A percentile compares a stretch with the other conserved stretches of the same genome.
Conservation (phyloP, 2,888 invertebrate genomes). For the Dendrolimus pini region DNA sequence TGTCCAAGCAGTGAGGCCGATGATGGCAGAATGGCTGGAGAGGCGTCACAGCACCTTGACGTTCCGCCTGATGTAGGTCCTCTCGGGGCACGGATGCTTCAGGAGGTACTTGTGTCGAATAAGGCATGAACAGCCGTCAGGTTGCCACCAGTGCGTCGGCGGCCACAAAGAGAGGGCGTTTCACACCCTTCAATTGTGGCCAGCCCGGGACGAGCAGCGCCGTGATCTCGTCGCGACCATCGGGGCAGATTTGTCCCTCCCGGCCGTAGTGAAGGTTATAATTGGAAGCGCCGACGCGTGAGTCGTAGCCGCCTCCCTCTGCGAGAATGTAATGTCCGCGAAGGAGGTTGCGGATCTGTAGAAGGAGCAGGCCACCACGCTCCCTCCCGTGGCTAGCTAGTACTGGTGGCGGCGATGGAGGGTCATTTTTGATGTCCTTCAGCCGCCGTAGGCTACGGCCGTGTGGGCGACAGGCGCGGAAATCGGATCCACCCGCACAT, state of each 20-base stretch:
- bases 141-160: not conserved
- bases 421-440: no score
- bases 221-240: not conserved
- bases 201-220: not conserved
- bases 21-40: not conserved
- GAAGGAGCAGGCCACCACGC: constrained; percentile 1
- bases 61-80: not conserved
- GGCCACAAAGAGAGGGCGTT: not conserved
- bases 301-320: constrained; percentile 7
- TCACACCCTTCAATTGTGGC: not conserved
- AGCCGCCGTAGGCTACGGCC: no score
- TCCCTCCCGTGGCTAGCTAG: no score
- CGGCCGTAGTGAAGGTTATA: constrained; percentile 7
- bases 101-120: not conserved
- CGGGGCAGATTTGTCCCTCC: no score
- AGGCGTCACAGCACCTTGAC: not conserved
- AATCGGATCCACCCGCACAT: no score
- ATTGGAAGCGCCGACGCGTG: constrained; percentile 7
- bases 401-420: no score
- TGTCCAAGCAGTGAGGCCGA: not conserved
- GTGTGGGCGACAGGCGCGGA: no score
- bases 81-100: constrained; percentile 1
- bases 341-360: constrained; percentile 2
- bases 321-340: constrained; percentile 1
- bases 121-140: not conserved